Conservation (phyloP, 2,113 vertebrate genomes). For the Pelecanoides urinatrix region DNA sequence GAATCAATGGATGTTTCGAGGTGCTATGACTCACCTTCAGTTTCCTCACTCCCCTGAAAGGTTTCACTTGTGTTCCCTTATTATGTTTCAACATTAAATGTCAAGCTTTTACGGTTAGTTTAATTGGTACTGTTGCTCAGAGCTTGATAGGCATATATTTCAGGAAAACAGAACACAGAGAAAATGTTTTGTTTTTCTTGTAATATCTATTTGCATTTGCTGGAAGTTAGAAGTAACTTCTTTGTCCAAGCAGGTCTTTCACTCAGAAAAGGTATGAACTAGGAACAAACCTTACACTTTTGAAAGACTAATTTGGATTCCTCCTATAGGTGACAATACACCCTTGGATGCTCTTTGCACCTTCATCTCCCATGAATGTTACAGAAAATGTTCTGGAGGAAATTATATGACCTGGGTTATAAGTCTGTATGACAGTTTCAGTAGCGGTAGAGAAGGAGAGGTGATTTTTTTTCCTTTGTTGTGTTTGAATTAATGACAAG, state of each 20-base stretch:
- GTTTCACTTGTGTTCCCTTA: background rate
- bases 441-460: background rate
- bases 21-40: slow-evolving; percentile 25
- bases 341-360: background rate
- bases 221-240: background rate
- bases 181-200: background rate
- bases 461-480: background rate
- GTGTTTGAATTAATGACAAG: background rate
- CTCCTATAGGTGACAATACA: background rate
- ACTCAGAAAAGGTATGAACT: background rate
- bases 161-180: background rate
- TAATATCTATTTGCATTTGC: background rate
- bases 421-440: background rate
- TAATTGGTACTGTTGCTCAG: slow-evolving; percentile 16
- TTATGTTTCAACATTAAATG: slow-evolving; percentile 23
- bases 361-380: background rate
- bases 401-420: background rate
- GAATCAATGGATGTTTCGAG: background rate
- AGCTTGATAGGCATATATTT: background rate
- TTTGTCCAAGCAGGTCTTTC: background rate
- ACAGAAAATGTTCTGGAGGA: background rate
- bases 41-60: background rate
- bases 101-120: slow-evolving; percentile 17
- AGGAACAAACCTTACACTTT: background rate
- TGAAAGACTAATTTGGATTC: background rate